Percentiles rank a stretch among this genome's conserved stretches.
phyloP scores from a whole-genome alignment of 2,113 vertebrate genomes.

The Mus pahari region DNA sequence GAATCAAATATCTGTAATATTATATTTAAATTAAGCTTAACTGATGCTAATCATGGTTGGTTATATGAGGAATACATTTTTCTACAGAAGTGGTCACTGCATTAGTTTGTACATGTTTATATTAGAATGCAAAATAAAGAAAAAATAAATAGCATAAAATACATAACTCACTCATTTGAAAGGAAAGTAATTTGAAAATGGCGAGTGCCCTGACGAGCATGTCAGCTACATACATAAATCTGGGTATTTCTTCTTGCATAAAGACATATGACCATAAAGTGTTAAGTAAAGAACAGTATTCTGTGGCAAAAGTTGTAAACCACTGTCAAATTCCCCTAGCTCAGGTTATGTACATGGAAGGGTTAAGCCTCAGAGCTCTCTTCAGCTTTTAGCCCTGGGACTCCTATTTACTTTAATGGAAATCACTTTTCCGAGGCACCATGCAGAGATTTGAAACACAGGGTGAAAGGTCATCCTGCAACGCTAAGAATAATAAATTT shows the following conservation, averaged over 20 bases:
- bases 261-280: not conserved
- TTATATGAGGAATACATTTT: not conserved
- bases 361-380: conserved; percentile 58
- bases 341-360: not conserved
- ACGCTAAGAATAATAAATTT: conserved; percentile 77
- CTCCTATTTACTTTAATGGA: conserved; percentile 68
- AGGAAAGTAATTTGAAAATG: not conserved
- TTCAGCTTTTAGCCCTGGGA: not conserved
- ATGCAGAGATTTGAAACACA: conserved; percentile 53
- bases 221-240: not conserved
- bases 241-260: not conserved
- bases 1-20: not conserved
- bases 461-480: conserved; percentile 53
- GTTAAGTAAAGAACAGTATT: not conserved
- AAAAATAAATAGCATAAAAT: not conserved
- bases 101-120: conserved; percentile 10
- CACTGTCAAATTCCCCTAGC: not conserved
- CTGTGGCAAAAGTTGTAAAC: not conserved
- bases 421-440: conserved; percentile 70
- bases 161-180: not conserved
- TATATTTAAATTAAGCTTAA: not conserved
- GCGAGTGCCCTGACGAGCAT: not conserved
- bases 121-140: not conserved
- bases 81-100: not conserved
- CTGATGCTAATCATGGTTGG: not conserved